Evolutionary conservation across 2,113 vertebrate species (phyloP).

Genomic region (Varanus komodoensis): DNA sequence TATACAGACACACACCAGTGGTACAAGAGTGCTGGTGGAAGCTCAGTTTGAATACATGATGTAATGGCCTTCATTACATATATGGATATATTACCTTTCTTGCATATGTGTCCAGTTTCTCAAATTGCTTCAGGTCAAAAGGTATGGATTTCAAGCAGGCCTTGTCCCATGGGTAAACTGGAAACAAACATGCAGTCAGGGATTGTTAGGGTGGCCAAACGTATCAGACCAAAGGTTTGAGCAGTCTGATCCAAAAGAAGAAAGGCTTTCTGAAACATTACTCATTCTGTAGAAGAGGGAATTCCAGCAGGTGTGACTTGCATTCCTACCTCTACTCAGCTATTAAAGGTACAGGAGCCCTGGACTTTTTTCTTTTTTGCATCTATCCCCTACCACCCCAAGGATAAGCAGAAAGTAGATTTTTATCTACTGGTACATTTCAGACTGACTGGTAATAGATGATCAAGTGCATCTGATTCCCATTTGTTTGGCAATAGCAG

Average conservation of each 20-base stretch:
- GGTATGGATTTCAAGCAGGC: constrained; percentile 83
- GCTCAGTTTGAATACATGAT: constrained; percentile 1
- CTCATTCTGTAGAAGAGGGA: too few species aligned
- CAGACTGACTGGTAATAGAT: too few species aligned
- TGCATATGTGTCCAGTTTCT: constrained; percentile 81
- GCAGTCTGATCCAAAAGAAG: too few species aligned
- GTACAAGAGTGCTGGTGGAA: rapidly evolving
- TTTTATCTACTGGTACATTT: too few species aligned
- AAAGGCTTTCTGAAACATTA: too few species aligned
- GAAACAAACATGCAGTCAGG: constrained; percentile 40
- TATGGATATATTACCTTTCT: constrained; percentile 74
- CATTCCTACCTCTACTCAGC: neutral
- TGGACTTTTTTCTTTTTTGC: neutral
- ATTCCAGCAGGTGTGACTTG: too few species aligned
- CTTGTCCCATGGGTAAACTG: constrained; percentile 85
- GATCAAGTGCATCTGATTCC: too few species aligned
- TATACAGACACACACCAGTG: neutral
- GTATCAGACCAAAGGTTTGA: neutral
- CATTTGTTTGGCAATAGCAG: too few species aligned
- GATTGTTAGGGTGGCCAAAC: neutral
- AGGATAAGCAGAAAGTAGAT: too few species aligned
- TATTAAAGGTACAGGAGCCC: neutral
- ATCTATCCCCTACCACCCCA: neutral
- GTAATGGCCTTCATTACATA: constrained; percentile 23
- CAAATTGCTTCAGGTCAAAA: constrained; percentile 79